Evolutionary conservation across 1,140 invertebrate genomes (phyloP), one percentile per base, ranked within the genome.

Genomic region (Cardiocondyla obscurior): DNA sequence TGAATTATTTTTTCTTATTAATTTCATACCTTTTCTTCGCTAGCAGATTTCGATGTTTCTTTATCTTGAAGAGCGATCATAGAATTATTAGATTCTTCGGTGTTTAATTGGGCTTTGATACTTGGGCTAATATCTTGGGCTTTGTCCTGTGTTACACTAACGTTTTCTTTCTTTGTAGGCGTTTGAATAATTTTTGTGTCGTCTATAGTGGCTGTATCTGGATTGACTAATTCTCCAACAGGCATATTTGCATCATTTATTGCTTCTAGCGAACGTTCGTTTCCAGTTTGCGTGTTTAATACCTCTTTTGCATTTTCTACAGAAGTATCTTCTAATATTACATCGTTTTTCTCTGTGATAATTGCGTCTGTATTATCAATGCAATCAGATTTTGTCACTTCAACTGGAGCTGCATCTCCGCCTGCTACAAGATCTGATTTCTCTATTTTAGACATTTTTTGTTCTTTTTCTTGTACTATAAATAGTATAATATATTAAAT

Each of bases 381-480:
- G 22, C 39, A 28, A 30, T 60, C 25, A 10, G 28, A 28, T 0
- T 57, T 74, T 19, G 16, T 22, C 10, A 12, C 39, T 70, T 84
- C 49, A 12, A 49, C 7, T 6, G 76, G 19, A 10, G 5, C 5
- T 12, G 65, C 67, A 16, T 53, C 44, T 67, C 22, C 62, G 16
- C 49, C 65, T 3, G 70, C 51, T 14, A 39, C 46, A 1, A 49
- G 55, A 69, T 72, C 53, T 6, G 60, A n/a, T 12, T 22, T 16
- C 16, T 77, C 36, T 25, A 55, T 16, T 51, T 83, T 16, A 28
- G 85, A 86, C 84, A 86, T 86, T 42, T 60, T 36, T 65, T 16
- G 30, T 39, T 70, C 46, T 85, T 46, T 36, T 64, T 76, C 44
- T n/a, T 10, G n/a, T n/a, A 67, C 76, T 82, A 70, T 42, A 70